Evolutionary conservation across 2,888 invertebrate species (phyloP), one percentile per base, ranked within the genome.

Genomic region (Drosophila helvetica): DNA sequence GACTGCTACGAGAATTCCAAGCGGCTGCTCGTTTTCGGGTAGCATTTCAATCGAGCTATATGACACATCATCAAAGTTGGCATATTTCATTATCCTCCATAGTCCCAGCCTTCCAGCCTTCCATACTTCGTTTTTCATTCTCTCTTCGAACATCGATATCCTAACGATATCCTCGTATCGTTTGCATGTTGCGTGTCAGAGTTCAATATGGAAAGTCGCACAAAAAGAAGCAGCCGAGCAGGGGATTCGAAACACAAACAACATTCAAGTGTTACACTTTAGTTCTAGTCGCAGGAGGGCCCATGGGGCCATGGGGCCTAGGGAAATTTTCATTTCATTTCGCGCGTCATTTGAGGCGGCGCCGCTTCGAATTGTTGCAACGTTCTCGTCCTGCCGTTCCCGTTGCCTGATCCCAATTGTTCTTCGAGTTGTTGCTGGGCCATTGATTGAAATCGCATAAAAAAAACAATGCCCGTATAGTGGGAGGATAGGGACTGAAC

Each of bases 281-380:
- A 71, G 74, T 71, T 82, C 65, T 70, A 79, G 63, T 62, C 66
- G 18, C 15, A n/a, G 38, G 22, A 22, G 15, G 15, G 30, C n/a
- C 8, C 1, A 30, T 10, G 18, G 52, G 33, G 52, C 2, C n/a
- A 22, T 51, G 48, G 48, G 18, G 53, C 33, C 53, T 15, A 51
- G 60, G 64, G 73, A 72, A 82, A 83, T 79, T 86, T 83, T 81
- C 88, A 83, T 83, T 88, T 86, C 79, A 84, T 84, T 84, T 86
- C 80, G 79, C 80, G 89, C 82, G 89, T 82, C 87, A 86, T 88
- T 86, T 86, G 76, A 87, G 80, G 85, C 81, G 85, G 89, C 85
- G 89, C 85, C 86, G 75, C 68, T 85, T 68, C 38, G 82, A 88
- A 86, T 88, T 77, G 87, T 82, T 79, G 86, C 83, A 76, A 67